Percentiles rank a stretch among this genome's conserved stretches.
These are phyloP conservation scores for Sus cebifrons DNA, from an alignment of 2,797 vertebrate genomes.

Conservation along the genomic window DNA sequence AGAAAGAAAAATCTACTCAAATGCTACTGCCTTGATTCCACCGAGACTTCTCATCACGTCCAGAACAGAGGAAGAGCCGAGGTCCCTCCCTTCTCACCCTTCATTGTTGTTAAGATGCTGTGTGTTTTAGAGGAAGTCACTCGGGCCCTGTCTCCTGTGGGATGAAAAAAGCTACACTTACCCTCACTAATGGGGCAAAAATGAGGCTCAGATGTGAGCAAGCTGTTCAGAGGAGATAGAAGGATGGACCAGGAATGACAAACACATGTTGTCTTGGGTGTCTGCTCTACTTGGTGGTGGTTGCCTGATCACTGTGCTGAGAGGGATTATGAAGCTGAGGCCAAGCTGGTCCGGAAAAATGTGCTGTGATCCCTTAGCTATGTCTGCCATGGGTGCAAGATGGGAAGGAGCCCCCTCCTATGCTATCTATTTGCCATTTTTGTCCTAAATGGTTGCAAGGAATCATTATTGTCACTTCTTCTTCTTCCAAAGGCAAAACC, in stretches of 20 bases:
- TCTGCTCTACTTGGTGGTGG: background rate
- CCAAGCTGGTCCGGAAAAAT: background rate
- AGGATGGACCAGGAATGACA: background rate
- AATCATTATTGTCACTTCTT: background rate
- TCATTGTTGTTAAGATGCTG: background rate
- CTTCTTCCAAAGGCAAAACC: background rate
- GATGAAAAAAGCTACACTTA: background rate
- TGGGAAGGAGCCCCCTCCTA: accelerated
- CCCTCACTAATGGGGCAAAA: background rate
- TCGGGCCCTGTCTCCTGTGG: background rate
- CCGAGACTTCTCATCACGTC: background rate
- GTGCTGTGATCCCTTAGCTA: background rate
- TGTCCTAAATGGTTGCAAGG: background rate
- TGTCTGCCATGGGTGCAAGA: background rate
- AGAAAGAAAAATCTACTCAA: background rate
- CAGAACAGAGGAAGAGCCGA: background rate
- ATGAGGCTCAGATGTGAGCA: background rate
- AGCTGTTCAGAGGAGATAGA: background rate
- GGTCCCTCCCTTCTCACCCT: background rate
- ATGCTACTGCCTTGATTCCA: background rate
- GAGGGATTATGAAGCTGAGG: background rate
- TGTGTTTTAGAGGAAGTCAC: background rate
- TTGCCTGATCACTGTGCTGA: background rate
- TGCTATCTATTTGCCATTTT: background rate
- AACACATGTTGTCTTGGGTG: background rate